phyloP scores from a whole-genome alignment of 2,797 vertebrate genomes.

The Argentina silus region DNA sequence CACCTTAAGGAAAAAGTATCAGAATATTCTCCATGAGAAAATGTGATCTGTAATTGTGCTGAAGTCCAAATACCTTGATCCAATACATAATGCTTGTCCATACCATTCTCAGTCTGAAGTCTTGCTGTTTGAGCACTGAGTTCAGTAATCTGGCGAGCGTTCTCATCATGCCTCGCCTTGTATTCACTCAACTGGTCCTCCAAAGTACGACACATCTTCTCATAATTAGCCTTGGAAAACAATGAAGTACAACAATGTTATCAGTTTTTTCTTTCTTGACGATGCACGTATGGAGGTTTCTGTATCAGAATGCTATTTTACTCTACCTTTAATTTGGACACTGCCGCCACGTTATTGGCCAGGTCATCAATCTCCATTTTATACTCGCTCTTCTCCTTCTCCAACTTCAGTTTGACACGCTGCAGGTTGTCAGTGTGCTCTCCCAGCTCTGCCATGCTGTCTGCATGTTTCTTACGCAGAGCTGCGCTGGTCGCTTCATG shows the following conservation, averaged over 20 bases:
- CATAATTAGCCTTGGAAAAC: slow-evolving; percentile 80
- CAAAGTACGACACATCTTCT: slow-evolving; percentile 80
- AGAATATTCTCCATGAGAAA: no score
- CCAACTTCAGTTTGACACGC: slow-evolving; percentile 82
- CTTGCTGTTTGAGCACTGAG: slow-evolving; percentile 77
- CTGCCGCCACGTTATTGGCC: slow-evolving; percentile 76
- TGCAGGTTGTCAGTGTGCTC: slow-evolving; percentile 81
- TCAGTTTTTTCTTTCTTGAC: no score
- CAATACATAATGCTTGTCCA: background rate
- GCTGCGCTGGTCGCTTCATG: slow-evolving; percentile 73
- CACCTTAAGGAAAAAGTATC: slow-evolving; percentile 73
- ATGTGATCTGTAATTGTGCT: no score
- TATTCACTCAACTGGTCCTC: slow-evolving; percentile 84
- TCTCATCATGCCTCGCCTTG: slow-evolving; percentile 81
- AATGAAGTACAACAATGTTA: background rate
- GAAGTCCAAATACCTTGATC: no score
- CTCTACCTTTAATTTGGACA: slow-evolving; percentile 81
- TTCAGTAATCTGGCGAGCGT: slow-evolving; percentile 76
- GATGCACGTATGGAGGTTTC: no score
- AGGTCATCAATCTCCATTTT: slow-evolving; percentile 84
- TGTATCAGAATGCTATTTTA: no score
- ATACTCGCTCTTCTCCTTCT: slow-evolving; percentile 86
- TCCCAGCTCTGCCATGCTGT: slow-evolving; percentile 80
- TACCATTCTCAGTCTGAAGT: slow-evolving; percentile 85
- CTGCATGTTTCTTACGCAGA: slow-evolving; percentile 81